phyloP scores from a whole-genome alignment of 2,113 vertebrate genomes.

The Limnothrissa miodon region DNA sequence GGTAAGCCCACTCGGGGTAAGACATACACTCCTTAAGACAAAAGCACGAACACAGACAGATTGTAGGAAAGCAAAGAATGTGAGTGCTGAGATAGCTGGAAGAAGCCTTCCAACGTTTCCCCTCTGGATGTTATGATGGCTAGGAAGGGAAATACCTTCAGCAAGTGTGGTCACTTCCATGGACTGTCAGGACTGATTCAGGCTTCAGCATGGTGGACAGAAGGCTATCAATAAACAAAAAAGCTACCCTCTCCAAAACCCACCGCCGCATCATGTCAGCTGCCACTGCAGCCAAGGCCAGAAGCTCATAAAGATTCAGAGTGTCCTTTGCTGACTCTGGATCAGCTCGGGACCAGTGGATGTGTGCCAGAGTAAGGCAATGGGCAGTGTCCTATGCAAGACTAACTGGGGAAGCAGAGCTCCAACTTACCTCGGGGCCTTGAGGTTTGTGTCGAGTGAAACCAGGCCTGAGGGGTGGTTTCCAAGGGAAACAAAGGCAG shows the following conservation, averaged over 20 bases:
- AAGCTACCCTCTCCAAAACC: not conserved
- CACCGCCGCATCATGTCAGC: not conserved
- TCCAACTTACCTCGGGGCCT: constrained; percentile 43
- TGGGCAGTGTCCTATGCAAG: not conserved
- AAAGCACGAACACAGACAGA: not conserved
- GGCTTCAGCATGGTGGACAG: constrained; percentile 30
- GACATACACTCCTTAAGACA: not conserved
- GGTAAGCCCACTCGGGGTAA: not conserved
- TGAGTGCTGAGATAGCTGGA: not conserved
- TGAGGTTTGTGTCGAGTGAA: constrained; percentile 46
- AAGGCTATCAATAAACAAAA: not conserved
- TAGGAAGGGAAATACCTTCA: constrained; percentile 50
- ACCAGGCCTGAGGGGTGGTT: constrained; percentile 36
- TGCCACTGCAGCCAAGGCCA: not conserved
- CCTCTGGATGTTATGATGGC: constrained; percentile 56
- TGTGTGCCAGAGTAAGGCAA: not conserved
- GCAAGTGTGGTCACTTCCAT: constrained; percentile 51
- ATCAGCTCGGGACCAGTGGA: not conserved
- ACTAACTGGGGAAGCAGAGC: constrained; percentile 41
- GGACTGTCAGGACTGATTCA: constrained; percentile 37
- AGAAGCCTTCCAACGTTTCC: constrained; percentile 6
- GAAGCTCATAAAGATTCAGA: not conserved
- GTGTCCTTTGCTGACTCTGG: not conserved
- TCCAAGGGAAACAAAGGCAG: constrained; percentile 57
- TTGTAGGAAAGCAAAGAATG: not conserved